Base-by-base conservation (phyloP, 2,113 vertebrate genomes). In the Stigmatopora nigra region DNA sequence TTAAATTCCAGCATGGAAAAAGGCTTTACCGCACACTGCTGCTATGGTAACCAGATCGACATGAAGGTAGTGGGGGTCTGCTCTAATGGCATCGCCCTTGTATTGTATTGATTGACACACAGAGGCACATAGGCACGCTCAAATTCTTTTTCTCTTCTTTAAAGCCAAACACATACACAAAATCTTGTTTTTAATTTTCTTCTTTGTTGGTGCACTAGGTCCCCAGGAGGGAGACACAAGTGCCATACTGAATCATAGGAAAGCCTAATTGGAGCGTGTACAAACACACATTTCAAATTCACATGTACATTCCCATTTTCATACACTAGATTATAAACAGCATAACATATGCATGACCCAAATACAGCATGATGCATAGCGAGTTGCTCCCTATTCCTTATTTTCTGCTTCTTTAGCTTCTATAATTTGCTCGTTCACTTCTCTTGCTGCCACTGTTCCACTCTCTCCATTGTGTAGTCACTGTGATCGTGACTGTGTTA, bases 21-120 rank as follows among this genome's bases (percentile, higher is more conserved):
- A 82, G 70, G 67, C 72, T 62, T 71, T 76, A 82, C 73, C 31
- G 69, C 69, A 66, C 66, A 46, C 20, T 48, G 84, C 81, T 86
- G 80, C 86, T 65, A 87, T 86, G 81, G 87, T 75, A 89, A 89
- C 87, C 55, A 53, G 72, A 84, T 73, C 67, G 70, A 82, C 75
- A 46, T 71, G 77, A 68, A 71, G 70, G 68, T 52, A 64, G 66
- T 57, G 57, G 16, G 48, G 63, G 47, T 41, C n/a, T 61, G 60
- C 71, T 72, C 70, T 80, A 85, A 87, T 84, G 76, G 77, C 73
- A 78, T 80, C 46, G 61, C 68, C 71, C 78, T 78, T 78, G 79
- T 73, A 71, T 68, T 72, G 75, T 86, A 86, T 89, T 83, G 86
- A 87, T 88, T 67, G 71, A 69, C 77, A 77, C 72, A 41, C 65